These are phyloP conservation scores for Erythrolamprus reginae DNA, from an alignment of 2,113 vertebrate genomes.

Conservation along the genomic window DNA sequence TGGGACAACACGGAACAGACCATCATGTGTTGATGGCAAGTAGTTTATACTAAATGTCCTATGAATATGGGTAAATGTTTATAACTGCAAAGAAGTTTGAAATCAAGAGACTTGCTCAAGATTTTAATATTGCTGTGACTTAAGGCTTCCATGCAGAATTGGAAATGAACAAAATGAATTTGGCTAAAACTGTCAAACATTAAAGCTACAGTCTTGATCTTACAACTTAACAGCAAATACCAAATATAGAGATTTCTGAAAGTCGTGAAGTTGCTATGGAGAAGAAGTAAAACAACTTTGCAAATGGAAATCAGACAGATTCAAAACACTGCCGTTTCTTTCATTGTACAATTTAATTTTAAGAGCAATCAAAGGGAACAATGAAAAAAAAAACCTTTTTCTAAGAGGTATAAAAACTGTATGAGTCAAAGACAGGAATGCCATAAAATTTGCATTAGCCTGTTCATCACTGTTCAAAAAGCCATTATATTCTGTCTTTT, in stretches of 20 bases:
- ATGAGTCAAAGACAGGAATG: background rate
- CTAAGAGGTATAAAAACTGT: background rate
- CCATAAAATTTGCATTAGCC: background rate
- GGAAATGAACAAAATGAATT: background rate
- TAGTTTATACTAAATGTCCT: conserved; percentile 33
- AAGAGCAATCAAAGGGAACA: background rate
- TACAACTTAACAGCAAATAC: background rate
- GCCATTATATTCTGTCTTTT: background rate
- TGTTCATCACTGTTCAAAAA: background rate
- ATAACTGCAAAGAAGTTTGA: background rate
- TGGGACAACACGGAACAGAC: conserved; percentile 96
- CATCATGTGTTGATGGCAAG: conserved; percentile 97
- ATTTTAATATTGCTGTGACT: background rate
- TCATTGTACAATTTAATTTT: background rate
- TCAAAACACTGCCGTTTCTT: background rate
- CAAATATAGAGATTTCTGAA: background rate
- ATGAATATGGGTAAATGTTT: conserved; percentile 17
- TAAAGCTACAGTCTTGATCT: background rate
- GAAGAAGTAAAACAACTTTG: background rate
- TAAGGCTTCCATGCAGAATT: background rate
- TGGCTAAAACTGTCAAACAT: background rate
- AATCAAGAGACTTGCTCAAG: background rate
- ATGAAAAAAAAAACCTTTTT: background rate
- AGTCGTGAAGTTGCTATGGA: background rate
- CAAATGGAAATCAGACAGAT: background rate